phyloP scores from a whole-genome alignment of 2,113 vertebrate genomes.

The Catharus minimus region DNA sequence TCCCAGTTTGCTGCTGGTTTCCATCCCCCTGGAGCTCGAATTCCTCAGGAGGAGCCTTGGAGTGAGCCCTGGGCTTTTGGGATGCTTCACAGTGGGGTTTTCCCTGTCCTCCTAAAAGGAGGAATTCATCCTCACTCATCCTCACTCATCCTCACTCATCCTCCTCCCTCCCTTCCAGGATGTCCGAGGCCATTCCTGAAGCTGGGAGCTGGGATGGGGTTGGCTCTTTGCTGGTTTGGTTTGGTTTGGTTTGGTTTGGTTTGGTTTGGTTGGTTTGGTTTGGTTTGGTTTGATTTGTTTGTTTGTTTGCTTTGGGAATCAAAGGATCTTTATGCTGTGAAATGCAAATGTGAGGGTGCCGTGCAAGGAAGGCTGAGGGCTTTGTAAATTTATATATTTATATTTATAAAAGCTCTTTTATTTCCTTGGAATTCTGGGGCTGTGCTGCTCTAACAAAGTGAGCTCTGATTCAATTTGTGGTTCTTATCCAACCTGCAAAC shows the following conservation, averaged over 20 bases:
- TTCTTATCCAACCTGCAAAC: not conserved
- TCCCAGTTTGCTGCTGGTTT: not conserved
- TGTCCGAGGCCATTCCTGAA: not conserved
- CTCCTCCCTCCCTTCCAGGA: not conserved
- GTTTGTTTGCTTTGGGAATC: slow-evolving; percentile 1
- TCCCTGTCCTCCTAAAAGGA: not conserved
- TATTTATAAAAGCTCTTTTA: not conserved
- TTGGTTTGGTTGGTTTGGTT: not conserved
- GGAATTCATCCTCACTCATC: not conserved
- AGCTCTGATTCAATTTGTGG: not conserved
- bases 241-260: not conserved
- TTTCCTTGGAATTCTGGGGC: not conserved
- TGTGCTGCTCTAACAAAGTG: not conserved
- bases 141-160: too few relatives aligned
- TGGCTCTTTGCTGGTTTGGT: not conserved
- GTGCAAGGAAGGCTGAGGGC: not conserved
- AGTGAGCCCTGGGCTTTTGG: rapidly evolving
- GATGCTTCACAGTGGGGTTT: rapidly evolving
- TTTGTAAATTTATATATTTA: not conserved
- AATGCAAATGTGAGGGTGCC: not conserved
- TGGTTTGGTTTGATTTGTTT: not conserved
- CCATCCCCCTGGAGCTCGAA: not conserved
- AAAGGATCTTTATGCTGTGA: slow-evolving; percentile 9
- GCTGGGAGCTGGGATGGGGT: not conserved
- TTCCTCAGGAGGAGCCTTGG: not conserved